Conservation (phyloP, 2,797 vertebrate species). For the Tokudaia tokunoshimensis region DNA sequence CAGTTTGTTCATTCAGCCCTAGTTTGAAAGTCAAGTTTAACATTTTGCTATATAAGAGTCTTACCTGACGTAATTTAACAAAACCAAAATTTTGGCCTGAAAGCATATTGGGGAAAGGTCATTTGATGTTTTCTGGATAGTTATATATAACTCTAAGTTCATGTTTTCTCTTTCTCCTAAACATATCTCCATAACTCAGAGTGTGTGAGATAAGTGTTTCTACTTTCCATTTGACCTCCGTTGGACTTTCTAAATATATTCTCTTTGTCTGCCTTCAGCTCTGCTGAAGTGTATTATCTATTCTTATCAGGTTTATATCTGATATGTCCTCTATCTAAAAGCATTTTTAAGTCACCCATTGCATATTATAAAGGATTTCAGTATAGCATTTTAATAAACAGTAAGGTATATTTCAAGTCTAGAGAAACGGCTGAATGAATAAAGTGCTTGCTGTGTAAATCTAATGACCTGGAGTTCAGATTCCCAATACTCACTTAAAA, state of each 20-base stretch:
- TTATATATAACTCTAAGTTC: neutral
- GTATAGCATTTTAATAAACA: neutral
- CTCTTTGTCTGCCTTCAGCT: neutral
- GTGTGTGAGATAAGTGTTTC: neutral
- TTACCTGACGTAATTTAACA: constrained; percentile 32
- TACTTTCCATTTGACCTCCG: constrained; percentile 3
- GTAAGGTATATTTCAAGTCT: neutral
- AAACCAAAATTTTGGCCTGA: constrained; percentile 22
- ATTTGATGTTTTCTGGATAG: constrained; percentile 43
- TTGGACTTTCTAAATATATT: constrained; percentile 23
- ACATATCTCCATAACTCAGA: constrained; percentile 22
- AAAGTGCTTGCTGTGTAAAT: neutral
- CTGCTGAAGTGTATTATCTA: neutral
- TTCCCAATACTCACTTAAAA: neutral
- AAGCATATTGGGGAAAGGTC: constrained; percentile 12
- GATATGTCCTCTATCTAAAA: neutral
- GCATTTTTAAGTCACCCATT: neutral
- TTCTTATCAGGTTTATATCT: neutral
- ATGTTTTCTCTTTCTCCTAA: neutral
- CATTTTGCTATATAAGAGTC: neutral
- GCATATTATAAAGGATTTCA: neutral
- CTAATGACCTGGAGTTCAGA: neutral
- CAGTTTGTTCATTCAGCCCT: constrained; percentile 7
- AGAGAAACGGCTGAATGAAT: neutral
- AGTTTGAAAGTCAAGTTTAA: constrained; percentile 56